Conservation (phyloP, 2,888 invertebrate species). For the Tenthredo notha region DNA sequence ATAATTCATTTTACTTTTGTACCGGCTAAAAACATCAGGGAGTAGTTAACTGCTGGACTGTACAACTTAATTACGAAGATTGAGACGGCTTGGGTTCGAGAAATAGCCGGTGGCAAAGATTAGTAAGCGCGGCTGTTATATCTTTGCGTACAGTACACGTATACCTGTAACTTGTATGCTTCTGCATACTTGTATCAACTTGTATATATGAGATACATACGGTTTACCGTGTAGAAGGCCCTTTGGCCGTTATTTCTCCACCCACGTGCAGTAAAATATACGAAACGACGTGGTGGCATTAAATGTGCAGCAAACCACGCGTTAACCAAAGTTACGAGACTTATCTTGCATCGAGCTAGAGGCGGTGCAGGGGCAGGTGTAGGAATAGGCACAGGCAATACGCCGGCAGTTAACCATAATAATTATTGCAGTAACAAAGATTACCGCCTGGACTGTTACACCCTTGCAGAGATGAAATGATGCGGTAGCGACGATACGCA, state of each 20-base stretch:
- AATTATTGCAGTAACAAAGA: slow-evolving; percentile 41
- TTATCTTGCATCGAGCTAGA: slow-evolving; percentile 27
- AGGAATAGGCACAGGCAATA: slow-evolving; percentile 38
- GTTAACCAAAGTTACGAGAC: slow-evolving; percentile 54
- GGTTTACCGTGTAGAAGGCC: neutral
- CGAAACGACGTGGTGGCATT: slow-evolving; percentile 54
- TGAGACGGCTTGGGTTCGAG: slow-evolving; percentile 26
- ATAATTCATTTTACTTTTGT: neutral
- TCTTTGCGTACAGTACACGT: neutral
- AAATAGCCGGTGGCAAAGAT: slow-evolving; percentile 42
- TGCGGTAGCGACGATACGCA: slow-evolving; percentile 43
- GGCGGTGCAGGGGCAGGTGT: slow-evolving; percentile 36
- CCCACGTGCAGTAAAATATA: slow-evolving; percentile 52
- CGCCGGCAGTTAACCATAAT: slow-evolving; percentile 30
- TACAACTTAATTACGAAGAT: slow-evolving; percentile 49
- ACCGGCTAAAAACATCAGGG: slow-evolving; percentile 2
- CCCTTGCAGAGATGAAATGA: slow-evolving; percentile 1
- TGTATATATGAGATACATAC: neutral
- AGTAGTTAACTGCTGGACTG: slow-evolving; percentile 13
- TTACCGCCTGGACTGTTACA: neutral
- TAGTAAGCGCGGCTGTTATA: neutral
- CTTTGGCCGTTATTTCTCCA: slow-evolving; percentile 13
- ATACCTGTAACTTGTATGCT: neutral
- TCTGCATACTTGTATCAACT: neutral
- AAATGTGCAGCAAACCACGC: slow-evolving; percentile 53